Conservation (phyloP, 2,797 vertebrate species). For the Botia almorhae region DNA sequence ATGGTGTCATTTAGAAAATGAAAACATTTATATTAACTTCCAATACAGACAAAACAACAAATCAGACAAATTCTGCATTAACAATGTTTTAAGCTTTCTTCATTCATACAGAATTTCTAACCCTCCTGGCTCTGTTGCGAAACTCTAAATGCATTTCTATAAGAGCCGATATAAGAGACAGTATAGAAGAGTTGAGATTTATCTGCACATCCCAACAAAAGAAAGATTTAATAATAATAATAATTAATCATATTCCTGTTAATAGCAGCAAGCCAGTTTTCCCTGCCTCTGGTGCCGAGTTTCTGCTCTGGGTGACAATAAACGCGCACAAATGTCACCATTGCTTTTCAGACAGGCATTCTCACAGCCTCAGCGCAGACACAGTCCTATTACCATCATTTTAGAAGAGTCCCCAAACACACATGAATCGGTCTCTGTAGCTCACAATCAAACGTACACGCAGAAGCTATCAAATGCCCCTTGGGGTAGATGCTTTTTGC, state of each 20-base stretch:
- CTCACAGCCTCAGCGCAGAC: slow-evolving; percentile 5
- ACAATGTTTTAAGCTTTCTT: neutral
- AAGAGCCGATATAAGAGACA: slow-evolving; percentile 8
- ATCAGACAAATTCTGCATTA: neutral
- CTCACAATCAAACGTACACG: slow-evolving; percentile 30
- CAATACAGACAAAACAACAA: neutral
- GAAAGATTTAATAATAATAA: no score
- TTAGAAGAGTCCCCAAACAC: neutral
- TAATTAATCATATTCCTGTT: slow-evolving; percentile 34
- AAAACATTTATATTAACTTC: neutral
- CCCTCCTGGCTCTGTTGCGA: neutral
- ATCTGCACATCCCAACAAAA: slow-evolving; percentile 12
- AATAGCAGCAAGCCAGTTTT: slow-evolving; percentile 23
- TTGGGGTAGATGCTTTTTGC: neutral
- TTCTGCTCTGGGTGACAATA: slow-evolving; percentile 38
- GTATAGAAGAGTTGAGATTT: slow-evolving; percentile 14
- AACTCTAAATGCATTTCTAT: neutral
- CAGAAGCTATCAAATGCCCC: slow-evolving; percentile 30
- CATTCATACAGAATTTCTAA: neutral
- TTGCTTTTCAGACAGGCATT: slow-evolving; percentile 24
- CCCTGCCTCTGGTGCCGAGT: slow-evolving; percentile 14
- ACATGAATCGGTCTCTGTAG: slow-evolving; percentile 20
- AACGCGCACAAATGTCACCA: slow-evolving; percentile 41
- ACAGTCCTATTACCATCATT: slow-evolving; percentile 20
- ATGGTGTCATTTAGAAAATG: neutral